Conservation (phyloP, 2,113 vertebrate species). For the Trematomus loennbergii region DNA sequence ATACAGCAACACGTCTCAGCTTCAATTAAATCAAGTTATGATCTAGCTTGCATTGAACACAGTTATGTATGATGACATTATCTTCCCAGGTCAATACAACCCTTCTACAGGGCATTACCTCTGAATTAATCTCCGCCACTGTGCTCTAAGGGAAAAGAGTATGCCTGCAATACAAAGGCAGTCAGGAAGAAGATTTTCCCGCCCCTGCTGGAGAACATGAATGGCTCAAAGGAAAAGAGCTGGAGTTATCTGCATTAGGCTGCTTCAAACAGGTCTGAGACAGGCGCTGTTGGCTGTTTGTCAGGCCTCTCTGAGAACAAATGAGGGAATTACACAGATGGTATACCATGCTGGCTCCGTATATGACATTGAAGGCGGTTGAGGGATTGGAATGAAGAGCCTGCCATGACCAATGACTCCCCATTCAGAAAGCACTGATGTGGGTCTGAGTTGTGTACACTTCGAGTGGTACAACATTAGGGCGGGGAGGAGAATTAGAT, state of each 20-base stretch:
- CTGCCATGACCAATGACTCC: conserved; percentile 21
- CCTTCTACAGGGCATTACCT: conserved; percentile 44
- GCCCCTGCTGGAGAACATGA: conserved; percentile 5
- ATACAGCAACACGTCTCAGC: conserved; percentile 24
- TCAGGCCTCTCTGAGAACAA: conserved; percentile 44
- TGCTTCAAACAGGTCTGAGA: conserved; percentile 3
- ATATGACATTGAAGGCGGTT: background rate
- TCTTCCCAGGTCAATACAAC: conserved; percentile 56
- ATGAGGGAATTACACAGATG: conserved; percentile 54
- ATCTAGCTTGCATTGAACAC: conserved; percentile 51
- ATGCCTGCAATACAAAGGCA: conserved; percentile 8
- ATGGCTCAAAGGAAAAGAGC: conserved; percentile 9
- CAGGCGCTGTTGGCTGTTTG: conserved; percentile 1
- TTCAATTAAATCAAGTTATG: conserved; percentile 67
- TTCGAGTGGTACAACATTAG: background rate
- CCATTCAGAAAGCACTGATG: conserved; percentile 25
- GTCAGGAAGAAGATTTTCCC: conserved; percentile 1
- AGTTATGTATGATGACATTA: conserved; percentile 60
- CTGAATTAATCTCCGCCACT: conserved; percentile 44
- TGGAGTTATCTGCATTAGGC: conserved; percentile 8
- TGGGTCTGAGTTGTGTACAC: background rate
- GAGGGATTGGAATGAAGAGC: conserved; percentile 31
- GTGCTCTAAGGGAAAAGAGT: conserved; percentile 9
- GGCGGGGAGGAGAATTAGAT: conserved; percentile 4
- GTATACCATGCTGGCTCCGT: conserved; percentile 7